Evolutionary conservation across 2,113 vertebrate genomes (phyloP), one percentile per base, ranked within the genome.

Genomic region (Microcebus murinus): DNA sequence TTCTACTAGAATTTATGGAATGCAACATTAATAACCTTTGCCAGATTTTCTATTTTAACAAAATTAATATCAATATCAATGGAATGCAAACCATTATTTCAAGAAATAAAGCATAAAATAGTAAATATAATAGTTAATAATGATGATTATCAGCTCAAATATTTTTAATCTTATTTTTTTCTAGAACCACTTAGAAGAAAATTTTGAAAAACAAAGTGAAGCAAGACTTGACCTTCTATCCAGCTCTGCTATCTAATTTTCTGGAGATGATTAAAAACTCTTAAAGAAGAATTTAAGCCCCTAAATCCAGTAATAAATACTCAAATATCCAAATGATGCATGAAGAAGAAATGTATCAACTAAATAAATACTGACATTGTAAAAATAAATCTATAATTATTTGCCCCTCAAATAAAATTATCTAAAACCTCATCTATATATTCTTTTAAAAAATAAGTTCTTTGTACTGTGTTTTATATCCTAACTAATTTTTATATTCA

Each of bases 311-410:
- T 63, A 93, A 79, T 63, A 89, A 83, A 23, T 68, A 93, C 55
- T 90, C 29, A 63, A 45, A 73, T n/a, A 90, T 36, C 55, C 70
- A 68, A 90, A 92, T 59, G 48, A 73, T 77, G 23, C 11, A 20
- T 48, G 18, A 50, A 50, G 29, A 92, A 63, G 36, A 71, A 91
- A 87, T 36, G 10, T 52, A 52, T 29, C 21, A 42, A 20, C 63
- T 48, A 18, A 90, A 84, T 18, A 96, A 79, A 86, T 45, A 59
- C 1, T 85, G 63, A 68, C 65, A 80, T 74, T 87, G 90, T 65
- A 77, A 50, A 97, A 93, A 65, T 65, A 65, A 36, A 94, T 55
- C 8, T 45, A 59, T 25, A 94, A 91, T 68, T 67, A 90, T 81
- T 85, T 90, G 18, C 65, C 48, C 29, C 36, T 77, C 20, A 73